Evolutionary conservation across 2,888 invertebrate species (phyloP), one percentile per base, ranked within the genome.

Genomic region (Stegophylla sp.): DNA sequence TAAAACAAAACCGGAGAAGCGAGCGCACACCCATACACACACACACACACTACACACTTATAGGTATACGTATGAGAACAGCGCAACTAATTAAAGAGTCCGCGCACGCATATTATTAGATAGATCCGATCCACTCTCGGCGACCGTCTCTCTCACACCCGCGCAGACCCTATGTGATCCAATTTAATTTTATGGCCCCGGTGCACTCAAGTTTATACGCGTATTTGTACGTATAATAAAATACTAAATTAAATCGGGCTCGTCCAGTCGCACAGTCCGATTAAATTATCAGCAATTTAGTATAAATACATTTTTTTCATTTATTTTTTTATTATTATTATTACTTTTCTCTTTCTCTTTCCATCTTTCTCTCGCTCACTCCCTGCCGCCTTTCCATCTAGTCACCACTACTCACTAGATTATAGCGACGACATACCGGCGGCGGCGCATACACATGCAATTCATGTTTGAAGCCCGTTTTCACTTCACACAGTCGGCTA

Each of bases 171-270:
- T 41, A 56, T 56, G 67, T 77, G 71, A 79, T 79, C 79, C 79
- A 79, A 79, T 79, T 79, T 79, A 79, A 71, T 79, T 79, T 79
- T 79, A 79, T 79, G 61, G 71, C 71, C 34, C 71, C 34, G 48
- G 69, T 56, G 43, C 9, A 20, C 26, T 20, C 23, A 74, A 74
- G 48, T 63, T 63, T 74, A 63, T 34, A 74, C 56, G 67, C n/a
- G 51, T 48, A 28, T n/a, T 20, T 15, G 66, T 4, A 15, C 56
- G 23, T 13, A 41, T 23, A 43, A n/a, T 41, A 26, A 59, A 72
- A 43, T 59, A 43, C 17, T 1, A n/a, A 59, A 73, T n/a, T 34
- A 74, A 74, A 74, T 74, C 48, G 74, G 34, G 63, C 48, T 61
- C 48, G 48, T 45, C 48, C 45, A 48, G 69, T 48, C n/a, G 48